phyloP scores from a whole-genome alignment of 2,113 vertebrate species.

The Stegostoma tigrinum region DNA sequence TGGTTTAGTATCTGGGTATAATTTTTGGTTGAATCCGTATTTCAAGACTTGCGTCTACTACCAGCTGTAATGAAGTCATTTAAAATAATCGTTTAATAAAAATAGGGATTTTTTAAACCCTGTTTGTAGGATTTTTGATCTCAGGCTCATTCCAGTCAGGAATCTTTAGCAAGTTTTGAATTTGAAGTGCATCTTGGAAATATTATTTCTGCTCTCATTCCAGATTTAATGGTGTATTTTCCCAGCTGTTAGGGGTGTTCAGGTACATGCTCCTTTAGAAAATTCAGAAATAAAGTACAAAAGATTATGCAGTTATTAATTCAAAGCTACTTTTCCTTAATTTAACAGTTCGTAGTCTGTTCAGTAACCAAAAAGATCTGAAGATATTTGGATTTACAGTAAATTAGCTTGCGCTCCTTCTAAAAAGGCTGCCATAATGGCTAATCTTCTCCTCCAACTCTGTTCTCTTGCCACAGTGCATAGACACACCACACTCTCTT shows the following conservation, averaged over 20 bases:
- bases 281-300: neutral
- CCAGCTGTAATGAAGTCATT: neutral
- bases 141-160: neutral
- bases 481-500: neutral
- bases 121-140: neutral
- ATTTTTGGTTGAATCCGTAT: neutral
- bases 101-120: neutral
- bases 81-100: neutral
- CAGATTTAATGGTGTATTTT: neutral
- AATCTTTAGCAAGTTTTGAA: neutral
- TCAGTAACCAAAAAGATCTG: neutral
- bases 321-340: neutral
- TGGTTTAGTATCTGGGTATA: neutral
- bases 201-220: neutral
- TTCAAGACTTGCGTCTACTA: neutral
- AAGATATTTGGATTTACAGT: neutral
- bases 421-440: neutral
- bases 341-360: neutral
- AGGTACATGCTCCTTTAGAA: neutral
- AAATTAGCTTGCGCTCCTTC: neutral
- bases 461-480: neutral
- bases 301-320: too few species aligned
- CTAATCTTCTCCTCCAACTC: neutral
- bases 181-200: neutral
- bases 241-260: neutral